These are phyloP conservation scores for Colaptes auratus DNA, from an alignment of 2,113 vertebrate genomes.

Conservation along the genomic window DNA sequence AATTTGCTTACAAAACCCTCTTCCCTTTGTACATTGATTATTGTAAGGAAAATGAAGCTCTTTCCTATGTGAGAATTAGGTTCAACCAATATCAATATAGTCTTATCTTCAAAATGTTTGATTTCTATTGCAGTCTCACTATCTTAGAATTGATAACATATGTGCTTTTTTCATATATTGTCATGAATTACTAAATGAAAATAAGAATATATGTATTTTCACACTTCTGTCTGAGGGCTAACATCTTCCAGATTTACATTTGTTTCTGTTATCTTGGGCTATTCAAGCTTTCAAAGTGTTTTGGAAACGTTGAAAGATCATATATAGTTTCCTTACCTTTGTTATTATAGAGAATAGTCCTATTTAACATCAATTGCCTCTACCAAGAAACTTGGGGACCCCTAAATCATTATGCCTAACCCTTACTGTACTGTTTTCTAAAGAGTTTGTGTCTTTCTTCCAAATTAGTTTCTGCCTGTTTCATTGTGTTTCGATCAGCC, in stretches of 20 bases:
- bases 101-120: not conserved
- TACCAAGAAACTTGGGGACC: not conserved
- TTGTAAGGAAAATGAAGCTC: not conserved
- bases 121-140: not conserved
- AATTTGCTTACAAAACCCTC: not conserved
- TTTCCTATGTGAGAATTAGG: not conserved
- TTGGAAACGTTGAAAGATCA: not conserved
- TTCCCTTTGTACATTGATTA: not conserved
- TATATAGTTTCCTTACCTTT: not conserved
- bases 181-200: not conserved
- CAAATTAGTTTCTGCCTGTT: not conserved
- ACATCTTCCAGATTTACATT: not conserved
- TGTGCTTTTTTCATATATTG: not conserved
- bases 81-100: not conserved
- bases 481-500: not conserved
- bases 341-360: not conserved
- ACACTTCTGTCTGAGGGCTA: not conserved
- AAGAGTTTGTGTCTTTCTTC: not conserved
- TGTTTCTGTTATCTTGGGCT: not conserved
- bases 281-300: not conserved
- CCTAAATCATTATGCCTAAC: not conserved
- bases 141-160: not conserved
- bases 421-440: not conserved
- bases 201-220: not conserved
- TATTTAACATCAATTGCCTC: not conserved